Base-by-base conservation (phyloP, 1,140 invertebrate genomes). In the Drosophila tani region DNA sequence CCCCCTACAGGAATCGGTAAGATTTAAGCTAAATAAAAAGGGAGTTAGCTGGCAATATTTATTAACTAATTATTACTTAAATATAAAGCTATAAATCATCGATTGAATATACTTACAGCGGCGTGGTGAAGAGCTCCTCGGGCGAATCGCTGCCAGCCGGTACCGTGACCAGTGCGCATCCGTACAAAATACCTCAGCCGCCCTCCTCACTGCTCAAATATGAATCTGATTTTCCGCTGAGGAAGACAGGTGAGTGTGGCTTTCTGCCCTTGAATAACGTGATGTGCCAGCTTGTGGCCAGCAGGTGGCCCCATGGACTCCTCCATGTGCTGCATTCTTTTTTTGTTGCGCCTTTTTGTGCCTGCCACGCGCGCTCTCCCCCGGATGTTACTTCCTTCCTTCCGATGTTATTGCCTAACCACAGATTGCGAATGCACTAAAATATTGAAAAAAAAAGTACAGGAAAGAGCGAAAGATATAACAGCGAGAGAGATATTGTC, bases 201-300 rank as follows among this genome's bases (percentile, higher is more conserved):
- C 94, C 94, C 53, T 92, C 94, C 51, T 92, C 93, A 69, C 87
- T 94, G 32, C 94, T 94, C 81, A 96, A 96, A 93, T 96, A 96
- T 90, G 96, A 96, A 81, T 95, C 96, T 77, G 98, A 99, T 94
- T 99, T 98, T 93, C 98, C 98, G 49, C 95, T 99, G 3, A 93
- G 98, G 75, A 99, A 99, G 95, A 99, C 98, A 95, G 98, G 98
- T 99, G 95, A 93, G 93, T 84, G 38, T 15, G 12, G 12, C 7
- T n/a, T 49, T n/a, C 9, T 12, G 43, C 15, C 58, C 29, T 35
- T 24, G 40, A 24, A 17, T 65, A 63, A 40, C 19, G 35, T 15
- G 32, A 40, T 56, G 53, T 56, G 53, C 53, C 14, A 29, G 27
- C 27, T 29, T 6, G n/a, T n/a, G n/a, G 35, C 40, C 62, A 29